Conservation (phyloP, 2,797 vertebrate genomes). For the Neosilurus hyrtlii region DNA sequence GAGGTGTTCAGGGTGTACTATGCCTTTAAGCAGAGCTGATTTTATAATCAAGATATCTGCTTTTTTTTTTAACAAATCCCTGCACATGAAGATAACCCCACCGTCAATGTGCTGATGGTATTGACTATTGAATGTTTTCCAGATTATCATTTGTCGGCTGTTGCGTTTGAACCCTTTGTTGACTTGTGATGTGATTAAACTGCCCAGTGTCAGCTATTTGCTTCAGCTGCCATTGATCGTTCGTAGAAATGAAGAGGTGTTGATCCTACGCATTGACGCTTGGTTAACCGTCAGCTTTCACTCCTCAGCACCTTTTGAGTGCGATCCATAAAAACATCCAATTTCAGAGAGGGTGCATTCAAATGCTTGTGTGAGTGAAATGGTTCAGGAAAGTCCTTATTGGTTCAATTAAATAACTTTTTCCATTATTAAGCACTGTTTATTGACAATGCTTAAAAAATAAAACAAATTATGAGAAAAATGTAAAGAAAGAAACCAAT, state of each 20-base stretch:
- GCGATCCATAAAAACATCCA: conserved; percentile 49
- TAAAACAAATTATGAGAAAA: conserved; percentile 11
- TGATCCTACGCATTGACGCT: conserved; percentile 30
- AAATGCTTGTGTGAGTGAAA: conserved; percentile 55
- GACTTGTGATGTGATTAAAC: background rate
- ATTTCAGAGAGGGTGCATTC: conserved; percentile 33
- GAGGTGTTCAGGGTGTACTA: too few relatives aligned
- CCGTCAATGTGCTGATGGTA: too few relatives aligned
- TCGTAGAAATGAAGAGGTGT: conserved; percentile 30
- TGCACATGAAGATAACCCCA: too few relatives aligned
- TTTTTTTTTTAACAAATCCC: too few relatives aligned
- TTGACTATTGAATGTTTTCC: too few relatives aligned
- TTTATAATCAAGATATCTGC: too few relatives aligned
- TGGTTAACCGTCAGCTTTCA: conserved; percentile 47
- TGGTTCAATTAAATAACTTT: conserved; percentile 60
- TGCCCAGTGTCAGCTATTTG: background rate
- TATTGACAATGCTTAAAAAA: conserved; percentile 42
- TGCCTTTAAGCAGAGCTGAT: too few relatives aligned
- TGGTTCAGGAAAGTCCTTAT: conserved; percentile 55
- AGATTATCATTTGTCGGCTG: too few relatives aligned
- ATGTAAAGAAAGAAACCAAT: conserved; percentile 22
- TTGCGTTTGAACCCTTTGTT: too few relatives aligned
- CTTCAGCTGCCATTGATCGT: conserved; percentile 27
- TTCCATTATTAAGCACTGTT: conserved; percentile 54
- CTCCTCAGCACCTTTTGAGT: conserved; percentile 48